Evolutionary conservation across 1,140 invertebrate genomes (phyloP).

Genomic region (Drosophila funebris): DNA sequence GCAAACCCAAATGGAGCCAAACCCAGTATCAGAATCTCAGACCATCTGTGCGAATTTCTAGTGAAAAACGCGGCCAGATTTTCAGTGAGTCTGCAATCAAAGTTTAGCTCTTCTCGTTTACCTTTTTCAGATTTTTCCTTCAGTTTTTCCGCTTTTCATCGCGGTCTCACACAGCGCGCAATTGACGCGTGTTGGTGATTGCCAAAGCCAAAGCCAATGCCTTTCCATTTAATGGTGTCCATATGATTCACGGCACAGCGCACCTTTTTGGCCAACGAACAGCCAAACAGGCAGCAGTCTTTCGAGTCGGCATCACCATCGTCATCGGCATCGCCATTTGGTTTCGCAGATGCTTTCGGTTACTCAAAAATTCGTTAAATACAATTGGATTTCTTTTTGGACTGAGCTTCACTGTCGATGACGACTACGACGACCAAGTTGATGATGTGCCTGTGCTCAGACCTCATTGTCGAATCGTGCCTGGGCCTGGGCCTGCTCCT

Average conservation of each 20-base stretch:
- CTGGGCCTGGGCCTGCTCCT: slow-evolving; percentile 17
- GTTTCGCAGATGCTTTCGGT: slow-evolving; percentile 44
- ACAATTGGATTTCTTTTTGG: slow-evolving; percentile 74
- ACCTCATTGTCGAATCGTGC: slow-evolving; percentile 71
- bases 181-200: slow-evolving; percentile 81
- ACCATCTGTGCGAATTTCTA: slow-evolving; percentile 53
- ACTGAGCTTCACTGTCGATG: slow-evolving; percentile 53
- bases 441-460: slow-evolving; percentile 74
- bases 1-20: slow-evolving; percentile 1
- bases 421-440: slow-evolving; percentile 61
- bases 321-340: slow-evolving; percentile 31
- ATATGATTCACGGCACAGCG: slow-evolving; percentile 74
- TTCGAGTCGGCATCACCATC: slow-evolving; percentile 31
- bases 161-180: slow-evolving; percentile 73
- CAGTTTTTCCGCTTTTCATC: slow-evolving; percentile 15
- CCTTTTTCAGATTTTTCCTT: slow-evolving; percentile 23
- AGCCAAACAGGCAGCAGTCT: slow-evolving; percentile 17
- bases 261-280: slow-evolving; percentile 29
- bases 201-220: slow-evolving; percentile 61
- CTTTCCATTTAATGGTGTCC: slow-evolving; percentile 81
- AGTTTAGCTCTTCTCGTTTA: slow-evolving; percentile 5
- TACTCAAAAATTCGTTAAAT: slow-evolving; percentile 78
- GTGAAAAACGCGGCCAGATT: slow-evolving; percentile 56
- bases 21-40: slow-evolving; percentile 10
- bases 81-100: slow-evolving; percentile 41